Conservation (phyloP, 2,113 vertebrate genomes). For the Rhinichthys klamathensis region DNA sequence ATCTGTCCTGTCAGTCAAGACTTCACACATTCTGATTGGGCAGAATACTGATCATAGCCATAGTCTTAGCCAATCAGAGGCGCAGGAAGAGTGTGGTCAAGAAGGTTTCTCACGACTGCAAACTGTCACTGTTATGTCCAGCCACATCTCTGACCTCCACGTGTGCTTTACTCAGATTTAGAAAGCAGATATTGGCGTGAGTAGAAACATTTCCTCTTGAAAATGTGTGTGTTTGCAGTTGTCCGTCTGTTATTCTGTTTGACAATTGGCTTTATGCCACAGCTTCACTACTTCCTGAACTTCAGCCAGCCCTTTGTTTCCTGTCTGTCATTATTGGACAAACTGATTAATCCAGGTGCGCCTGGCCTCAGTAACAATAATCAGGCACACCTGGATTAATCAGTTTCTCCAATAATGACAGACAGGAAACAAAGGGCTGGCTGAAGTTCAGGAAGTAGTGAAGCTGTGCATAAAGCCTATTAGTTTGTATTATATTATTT, state of each 20-base stretch:
- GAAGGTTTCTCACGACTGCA: neutral
- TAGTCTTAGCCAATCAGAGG: neutral
- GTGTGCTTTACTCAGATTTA: neutral
- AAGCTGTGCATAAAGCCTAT: too few species aligned
- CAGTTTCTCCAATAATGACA: too few species aligned
- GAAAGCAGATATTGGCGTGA: conserved; percentile 2
- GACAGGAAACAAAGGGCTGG: too few species aligned
- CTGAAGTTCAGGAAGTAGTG: too few species aligned
- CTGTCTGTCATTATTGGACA: too few species aligned
- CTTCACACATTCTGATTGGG: conserved; percentile 3
- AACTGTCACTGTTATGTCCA: neutral
- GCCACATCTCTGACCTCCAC: neutral
- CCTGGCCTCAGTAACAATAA: too few species aligned
- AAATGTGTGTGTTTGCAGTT: neutral
- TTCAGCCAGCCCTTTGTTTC: too few species aligned
- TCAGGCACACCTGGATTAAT: too few species aligned
- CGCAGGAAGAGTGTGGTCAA: neutral
- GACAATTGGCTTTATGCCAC: too few species aligned
- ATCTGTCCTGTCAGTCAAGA: conserved; percentile 63
- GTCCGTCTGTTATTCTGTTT: neutral
- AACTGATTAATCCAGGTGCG: too few species aligned
- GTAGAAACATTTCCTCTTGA: neutral
- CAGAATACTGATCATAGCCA: conserved; percentile 27
- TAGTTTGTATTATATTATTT: neutral
- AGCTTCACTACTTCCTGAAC: too few species aligned